Base-by-base conservation (phyloP, 1,140 invertebrate species). In the Bombus ignitus region DNA sequence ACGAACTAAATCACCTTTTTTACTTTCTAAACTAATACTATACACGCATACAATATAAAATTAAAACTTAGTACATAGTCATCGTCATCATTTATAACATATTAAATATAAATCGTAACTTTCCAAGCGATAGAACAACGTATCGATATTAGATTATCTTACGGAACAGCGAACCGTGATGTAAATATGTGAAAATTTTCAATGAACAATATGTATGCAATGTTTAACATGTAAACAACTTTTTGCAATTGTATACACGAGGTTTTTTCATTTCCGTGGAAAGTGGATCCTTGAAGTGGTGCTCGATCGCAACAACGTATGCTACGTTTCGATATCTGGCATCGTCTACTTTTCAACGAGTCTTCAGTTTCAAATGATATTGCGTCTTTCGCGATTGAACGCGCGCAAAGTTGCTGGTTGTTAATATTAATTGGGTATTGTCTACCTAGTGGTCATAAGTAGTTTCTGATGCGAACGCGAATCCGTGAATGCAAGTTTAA, bases 391-490 rank as follows among this genome's bases (percentile, higher is more conserved):
- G 25, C 59, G 53, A 57, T 28, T 15, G 15, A 39, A 15, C 35
- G 28, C n/a, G 10, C 25, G 28, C 9, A 47, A 70, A 78, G 47
- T 70, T 71, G 28, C 22, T n/a, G 25, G 37, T 72, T 71, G 66
- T 71, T 62, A 32, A 32, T 68, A 85, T 85, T 80, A 85, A 85
- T 85, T 73, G 77, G 57, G n/a, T 77, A 25, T 71, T 25, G 32
- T 44, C 53, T 53, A 53, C 18, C 47, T 35, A 79, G 28, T 18
- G 66, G 47, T 8, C 37, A 28, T 35, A 79, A 84, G 82, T 78
- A 68, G 75, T 35, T 84, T 79, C 68, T 35, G 76, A 72, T 70
- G 57, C 68, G 53, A 65, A 44, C 13, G 15, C 35, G 57, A 37
- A 66, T 44, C 13, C 57, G 32, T 39, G 42, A n/a, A 72, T 39